A percentile compares a stretch with the other conserved stretches of the same genome.
These are phyloP conservation scores for Yponomeuta malinellus DNA, from an alignment of 2,888 invertebrate genomes.

Conservation along the genomic window DNA sequence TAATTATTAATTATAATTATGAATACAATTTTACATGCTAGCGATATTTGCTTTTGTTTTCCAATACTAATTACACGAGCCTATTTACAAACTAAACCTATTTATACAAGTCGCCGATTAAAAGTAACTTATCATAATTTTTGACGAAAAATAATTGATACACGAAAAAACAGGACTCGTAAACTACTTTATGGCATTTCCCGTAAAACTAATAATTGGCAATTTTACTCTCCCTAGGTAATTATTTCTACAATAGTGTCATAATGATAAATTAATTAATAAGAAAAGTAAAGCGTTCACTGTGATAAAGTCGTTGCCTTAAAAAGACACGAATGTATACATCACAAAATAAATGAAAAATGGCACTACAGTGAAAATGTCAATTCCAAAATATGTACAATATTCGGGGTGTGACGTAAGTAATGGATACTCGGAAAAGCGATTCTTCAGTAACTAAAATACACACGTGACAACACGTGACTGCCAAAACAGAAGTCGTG, in stretches of 20 bases:
- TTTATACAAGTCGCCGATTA: neutral
- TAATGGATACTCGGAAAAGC: neutral
- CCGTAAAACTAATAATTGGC: conserved; percentile 13
- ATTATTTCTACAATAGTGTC: neutral
- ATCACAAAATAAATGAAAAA: neutral
- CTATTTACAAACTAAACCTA: neutral
- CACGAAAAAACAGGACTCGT: neutral
- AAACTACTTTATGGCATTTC: conserved; percentile 8
- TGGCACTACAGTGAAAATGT: neutral
- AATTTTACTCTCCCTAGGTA: neutral
- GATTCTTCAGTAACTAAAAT: too few species aligned
- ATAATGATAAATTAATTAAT: neutral
- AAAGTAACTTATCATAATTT: neutral
- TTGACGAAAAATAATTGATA: neutral
- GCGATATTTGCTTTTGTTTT: neutral
- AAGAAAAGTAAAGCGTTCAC: neutral
- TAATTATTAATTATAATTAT: neutral
- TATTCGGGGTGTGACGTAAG: neutral
- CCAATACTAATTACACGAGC: neutral
- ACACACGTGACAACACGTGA: too few species aligned
- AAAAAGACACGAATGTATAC: neutral
- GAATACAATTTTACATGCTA: neutral
- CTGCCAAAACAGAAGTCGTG: too few species aligned
- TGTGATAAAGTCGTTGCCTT: neutral
- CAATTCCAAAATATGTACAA: neutral